These are phyloP conservation scores for Erebia aethiops DNA, from an alignment of 2,888 invertebrate species.

Conservation along the genomic window DNA sequence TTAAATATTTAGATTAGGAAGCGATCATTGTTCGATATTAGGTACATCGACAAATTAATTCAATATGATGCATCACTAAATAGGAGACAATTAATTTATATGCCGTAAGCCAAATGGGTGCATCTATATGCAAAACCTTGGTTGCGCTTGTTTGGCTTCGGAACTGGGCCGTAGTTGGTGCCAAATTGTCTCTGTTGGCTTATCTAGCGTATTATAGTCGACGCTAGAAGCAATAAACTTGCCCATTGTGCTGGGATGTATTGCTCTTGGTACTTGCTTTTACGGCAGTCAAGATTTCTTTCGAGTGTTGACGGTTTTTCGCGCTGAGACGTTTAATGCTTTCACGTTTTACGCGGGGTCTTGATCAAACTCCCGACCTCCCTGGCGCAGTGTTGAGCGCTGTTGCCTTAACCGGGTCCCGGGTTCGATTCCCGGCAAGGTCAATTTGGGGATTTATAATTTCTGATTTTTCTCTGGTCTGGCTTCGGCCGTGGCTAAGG, in stretches of 20 bases:
- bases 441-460: too few species aligned
- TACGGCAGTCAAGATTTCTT: slow-evolving; percentile 42
- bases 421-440: too few species aligned
- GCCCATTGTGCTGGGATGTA: slow-evolving; percentile 66
- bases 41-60: slow-evolving; percentile 53
- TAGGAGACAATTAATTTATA: slow-evolving; percentile 77
- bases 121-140: slow-evolving; percentile 80
- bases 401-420: too few species aligned
- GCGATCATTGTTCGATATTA: slow-evolving; percentile 34
- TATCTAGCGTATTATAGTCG: slow-evolving; percentile 78
- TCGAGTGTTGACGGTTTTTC: slow-evolving; percentile 34
- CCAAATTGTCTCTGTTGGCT: slow-evolving; percentile 81
- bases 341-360: slow-evolving; percentile 3
- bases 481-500: too few species aligned
- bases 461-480: too few species aligned
- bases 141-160: slow-evolving; percentile 73
- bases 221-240: slow-evolving; percentile 73
- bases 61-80: slow-evolving; percentile 64
- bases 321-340: slow-evolving; percentile 25
- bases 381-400: too few species aligned
- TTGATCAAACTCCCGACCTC: not conserved
- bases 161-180: slow-evolving; percentile 76
- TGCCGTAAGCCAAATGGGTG: slow-evolving; percentile 77
- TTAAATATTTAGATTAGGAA: too few species aligned
- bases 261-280: slow-evolving; percentile 61